Conservation (phyloP, 2,113 vertebrate genomes). For the Oreotrochilus melanogaster region DNA sequence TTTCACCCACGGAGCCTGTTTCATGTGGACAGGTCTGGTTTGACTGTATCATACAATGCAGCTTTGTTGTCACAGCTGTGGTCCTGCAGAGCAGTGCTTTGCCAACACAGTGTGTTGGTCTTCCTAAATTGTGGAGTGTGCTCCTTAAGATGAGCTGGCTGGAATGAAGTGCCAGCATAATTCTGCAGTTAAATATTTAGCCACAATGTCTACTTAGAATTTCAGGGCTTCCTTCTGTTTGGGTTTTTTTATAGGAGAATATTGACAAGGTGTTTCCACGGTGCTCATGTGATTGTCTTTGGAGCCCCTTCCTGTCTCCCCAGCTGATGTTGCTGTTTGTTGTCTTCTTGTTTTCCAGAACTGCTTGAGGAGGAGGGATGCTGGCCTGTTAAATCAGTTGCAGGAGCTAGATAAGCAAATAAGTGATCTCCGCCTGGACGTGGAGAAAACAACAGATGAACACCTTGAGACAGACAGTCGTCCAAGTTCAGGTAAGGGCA, state of each 20-base stretch:
- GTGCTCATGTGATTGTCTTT: neutral
- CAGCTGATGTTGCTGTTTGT: neutral
- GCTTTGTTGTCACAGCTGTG: slow-evolving; percentile 36
- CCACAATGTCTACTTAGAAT: neutral
- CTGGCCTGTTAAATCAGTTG: slow-evolving; percentile 88
- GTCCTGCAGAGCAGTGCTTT: neutral
- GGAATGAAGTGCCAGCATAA: neutral
- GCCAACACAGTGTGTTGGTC: neutral
- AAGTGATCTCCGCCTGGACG: slow-evolving; percentile 89
- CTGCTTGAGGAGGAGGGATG: slow-evolving; percentile 90
- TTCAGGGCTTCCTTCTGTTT: neutral
- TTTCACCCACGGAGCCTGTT: neutral
- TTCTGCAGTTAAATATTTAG: neutral
- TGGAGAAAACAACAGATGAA: slow-evolving; percentile 85
- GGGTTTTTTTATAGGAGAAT: neutral
- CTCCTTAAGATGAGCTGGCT: neutral
- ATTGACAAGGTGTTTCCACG: neutral
- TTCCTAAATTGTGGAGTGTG: neutral
- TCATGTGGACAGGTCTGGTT: neutral
- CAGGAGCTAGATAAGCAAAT: slow-evolving; percentile 95
- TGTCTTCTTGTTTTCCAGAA: slow-evolving; percentile 79
- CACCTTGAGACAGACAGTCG: slow-evolving; percentile 91
- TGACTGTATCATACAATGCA: neutral
- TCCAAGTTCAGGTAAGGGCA: slow-evolving; percentile 90
- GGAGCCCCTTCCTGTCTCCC: neutral